A percentile compares a stretch with the other conserved stretches of the same genome.
Conservation (phyloP, 2,113 vertebrate genomes). For the Meriones unguiculatus region DNA sequence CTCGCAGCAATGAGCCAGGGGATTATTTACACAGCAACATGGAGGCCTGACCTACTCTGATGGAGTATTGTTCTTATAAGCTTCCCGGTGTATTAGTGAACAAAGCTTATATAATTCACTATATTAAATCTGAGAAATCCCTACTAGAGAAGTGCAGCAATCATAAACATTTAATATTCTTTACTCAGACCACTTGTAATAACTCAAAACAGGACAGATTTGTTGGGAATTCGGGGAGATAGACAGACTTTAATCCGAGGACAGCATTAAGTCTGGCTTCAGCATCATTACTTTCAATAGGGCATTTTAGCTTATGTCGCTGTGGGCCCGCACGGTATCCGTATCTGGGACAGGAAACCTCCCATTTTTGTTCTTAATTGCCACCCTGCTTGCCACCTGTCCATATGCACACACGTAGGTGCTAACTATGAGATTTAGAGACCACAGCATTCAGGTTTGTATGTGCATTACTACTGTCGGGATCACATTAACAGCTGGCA, state of each 20-base stretch:
- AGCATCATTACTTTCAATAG: neutral
- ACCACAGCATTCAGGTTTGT: constrained; percentile 22
- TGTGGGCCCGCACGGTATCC: neutral
- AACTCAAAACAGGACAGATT: constrained; percentile 30
- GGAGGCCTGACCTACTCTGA: constrained; percentile 22
- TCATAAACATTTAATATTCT: constrained; percentile 50
- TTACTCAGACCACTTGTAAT: constrained; percentile 40
- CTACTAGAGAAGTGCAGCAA: constrained; percentile 9
- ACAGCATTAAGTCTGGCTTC: neutral
- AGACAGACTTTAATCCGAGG: constrained; percentile 39
- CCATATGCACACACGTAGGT: neutral
- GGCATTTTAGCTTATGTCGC: neutral
- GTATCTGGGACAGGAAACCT: constrained; percentile 34
- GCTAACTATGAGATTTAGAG: constrained; percentile 38
- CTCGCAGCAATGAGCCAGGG: neutral
- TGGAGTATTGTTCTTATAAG: constrained; percentile 42
- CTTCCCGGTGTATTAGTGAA: constrained; percentile 35
- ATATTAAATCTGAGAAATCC: constrained; percentile 55
- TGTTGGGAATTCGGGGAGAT: constrained; percentile 1
- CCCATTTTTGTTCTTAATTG: constrained; percentile 43
- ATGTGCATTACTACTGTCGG: constrained; percentile 13
- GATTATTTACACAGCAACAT: neutral
- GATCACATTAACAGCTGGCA: constrained; percentile 78
- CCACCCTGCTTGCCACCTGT: constrained; percentile 73
- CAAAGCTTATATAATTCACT: constrained; percentile 53